These are phyloP conservation scores for Cryptophagus acutangulus DNA, from an alignment of 2,888 invertebrate species.

Conservation along the genomic window DNA sequence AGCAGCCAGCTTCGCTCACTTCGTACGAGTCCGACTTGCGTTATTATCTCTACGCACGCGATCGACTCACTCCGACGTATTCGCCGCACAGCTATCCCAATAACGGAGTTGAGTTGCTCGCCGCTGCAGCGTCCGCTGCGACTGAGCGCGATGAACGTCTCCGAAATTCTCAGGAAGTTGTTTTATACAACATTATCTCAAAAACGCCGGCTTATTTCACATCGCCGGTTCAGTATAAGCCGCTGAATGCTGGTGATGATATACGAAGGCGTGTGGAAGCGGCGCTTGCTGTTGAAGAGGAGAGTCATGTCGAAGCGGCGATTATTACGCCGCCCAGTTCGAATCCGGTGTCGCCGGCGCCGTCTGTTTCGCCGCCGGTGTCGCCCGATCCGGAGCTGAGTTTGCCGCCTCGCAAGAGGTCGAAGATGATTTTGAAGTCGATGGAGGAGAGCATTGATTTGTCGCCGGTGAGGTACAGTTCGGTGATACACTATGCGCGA, in stretches of 20 bases:
- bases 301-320: conserved; percentile 42
- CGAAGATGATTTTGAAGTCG: conserved; percentile 69
- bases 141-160: conserved; percentile 43
- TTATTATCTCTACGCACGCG: conserved; percentile 37
- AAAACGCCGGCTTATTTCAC: conserved; percentile 40
- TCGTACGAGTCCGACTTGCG: conserved; percentile 42
- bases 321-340: conserved; percentile 57
- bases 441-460: conserved; percentile 50
- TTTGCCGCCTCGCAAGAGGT: conserved; percentile 72
- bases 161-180: conserved; percentile 32
- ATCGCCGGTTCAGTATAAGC: conserved; percentile 38
- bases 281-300: conserved; percentile 54
- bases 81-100: conserved; percentile 29
- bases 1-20: conserved; percentile 27
- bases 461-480: conserved; percentile 52
- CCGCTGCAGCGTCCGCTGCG: conserved; percentile 48
- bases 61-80: conserved; percentile 33
- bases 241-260: conserved; percentile 50
- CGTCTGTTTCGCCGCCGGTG: conserved; percentile 39
- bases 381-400: conserved; percentile 56
- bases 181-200: conserved; percentile 42
- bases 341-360: conserved; percentile 53
- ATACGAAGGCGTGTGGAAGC: conserved; percentile 61
- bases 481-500: conserved; percentile 83
- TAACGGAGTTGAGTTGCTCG: conserved; percentile 44